Base-by-base conservation (phyloP, 92 coral and sea anemone species). In the Galaxea fascicularis region DNA sequence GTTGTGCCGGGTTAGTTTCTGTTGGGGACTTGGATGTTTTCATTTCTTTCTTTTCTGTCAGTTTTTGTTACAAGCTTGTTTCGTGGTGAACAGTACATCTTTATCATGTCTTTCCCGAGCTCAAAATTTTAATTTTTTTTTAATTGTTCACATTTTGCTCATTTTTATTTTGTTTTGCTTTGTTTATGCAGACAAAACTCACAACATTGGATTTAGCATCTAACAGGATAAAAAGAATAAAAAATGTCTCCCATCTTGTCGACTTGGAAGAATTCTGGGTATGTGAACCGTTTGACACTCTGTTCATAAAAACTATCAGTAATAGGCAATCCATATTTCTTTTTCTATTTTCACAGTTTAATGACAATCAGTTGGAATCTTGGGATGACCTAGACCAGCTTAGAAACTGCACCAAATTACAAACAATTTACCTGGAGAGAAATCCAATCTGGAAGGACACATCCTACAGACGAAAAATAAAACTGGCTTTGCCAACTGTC, bases 211-310 rank as follows among this genome's bases (percentile, higher is more conserved):
- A 96, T 84, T 86, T 96, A 79, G 99, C 99, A 52, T 83, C 96
- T 10, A 96, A 96, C 85, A 89, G 95, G 85, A 96, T 96, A 65
- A 83, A 91, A 77, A 89, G 99, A 71, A 94, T 96, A 67, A 86
- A 82, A 62, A 96, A 95, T 60, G 87, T 96, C 26, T 86, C 92
- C 41, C 97, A 91, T 83, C 93, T 96, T 39, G 90, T 86, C 57
- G 93, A 91, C 49, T 89, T 96, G 84, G 99, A 96, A 68, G 99
- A 96, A 69, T 96, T 96, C 77, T 96, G 99, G 99, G 99, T 96
- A 86, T 76, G 83, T 74, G 24, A 7, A 18, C 3, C 10, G 30
- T 62, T 22, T 21, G 10, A 15, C 53, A 56, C 8, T 9, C 4
- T 10, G 12, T 28, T 25, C 18, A 14, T 4, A 46, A 35, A 35